A percentile compares a stretch with the other conserved stretches of the same genome.
phyloP scores from a whole-genome alignment of 1,140 invertebrate species.

The Drosophila ambigua region DNA sequence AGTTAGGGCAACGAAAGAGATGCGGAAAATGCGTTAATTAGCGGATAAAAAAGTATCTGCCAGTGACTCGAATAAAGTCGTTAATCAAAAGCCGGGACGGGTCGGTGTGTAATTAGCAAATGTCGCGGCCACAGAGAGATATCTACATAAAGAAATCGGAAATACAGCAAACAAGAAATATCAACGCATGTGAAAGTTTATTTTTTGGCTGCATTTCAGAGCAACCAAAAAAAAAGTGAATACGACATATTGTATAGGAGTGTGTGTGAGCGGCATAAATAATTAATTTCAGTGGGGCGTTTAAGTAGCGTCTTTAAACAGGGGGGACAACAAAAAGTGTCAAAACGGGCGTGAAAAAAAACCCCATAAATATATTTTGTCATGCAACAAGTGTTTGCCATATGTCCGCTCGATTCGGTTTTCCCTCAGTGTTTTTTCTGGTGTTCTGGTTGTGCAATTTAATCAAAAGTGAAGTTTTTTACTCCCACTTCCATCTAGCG shows the following conservation, averaged over 20 bases:
- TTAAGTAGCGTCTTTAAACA: conserved; percentile 11
- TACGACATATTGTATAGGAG: conserved; percentile 39
- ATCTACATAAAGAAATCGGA: conserved; percentile 20
- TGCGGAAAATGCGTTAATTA: conserved; percentile 58
- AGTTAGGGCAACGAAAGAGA: conserved; percentile 1
- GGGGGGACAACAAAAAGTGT: conserved; percentile 32
- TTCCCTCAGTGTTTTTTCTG: conserved; percentile 26
- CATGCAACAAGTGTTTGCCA: conserved; percentile 78
- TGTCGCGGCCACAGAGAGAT: conserved; percentile 32
- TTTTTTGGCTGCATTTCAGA: conserved; percentile 39
- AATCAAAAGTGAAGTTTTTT: conserved; percentile 29
- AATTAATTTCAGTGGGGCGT: conserved; percentile 49
- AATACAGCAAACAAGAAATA: conserved; percentile 24
- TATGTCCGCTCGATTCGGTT: conserved; percentile 45
- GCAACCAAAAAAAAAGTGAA: conserved; percentile 18
- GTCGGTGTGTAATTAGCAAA: conserved; percentile 51
- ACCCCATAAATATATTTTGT: conserved; percentile 41
- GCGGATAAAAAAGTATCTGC: conserved; percentile 45
- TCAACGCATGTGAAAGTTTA: conserved; percentile 71
- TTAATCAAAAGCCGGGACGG: conserved; percentile 56
- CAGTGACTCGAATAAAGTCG: conserved; percentile 50
- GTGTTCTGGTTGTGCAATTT: conserved; percentile 45
- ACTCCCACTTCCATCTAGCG: conserved; percentile 3
- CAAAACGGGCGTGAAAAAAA: conserved; percentile 40
- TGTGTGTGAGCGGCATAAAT: conserved; percentile 52